Conservation (phyloP, 2,113 vertebrate species). For the Tor tambroides region DNA sequence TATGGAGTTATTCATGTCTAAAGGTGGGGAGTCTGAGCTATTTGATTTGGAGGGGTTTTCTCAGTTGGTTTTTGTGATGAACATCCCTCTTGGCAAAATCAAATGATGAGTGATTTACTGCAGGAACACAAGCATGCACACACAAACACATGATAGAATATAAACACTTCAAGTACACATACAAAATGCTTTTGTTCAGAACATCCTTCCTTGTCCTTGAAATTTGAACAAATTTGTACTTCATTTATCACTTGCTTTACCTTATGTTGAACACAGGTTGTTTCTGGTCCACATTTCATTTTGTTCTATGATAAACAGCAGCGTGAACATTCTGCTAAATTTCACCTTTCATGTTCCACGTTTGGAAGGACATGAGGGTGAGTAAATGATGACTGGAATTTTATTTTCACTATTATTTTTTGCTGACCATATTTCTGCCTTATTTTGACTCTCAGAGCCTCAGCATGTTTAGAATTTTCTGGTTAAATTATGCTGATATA, state of each 20-base stretch:
- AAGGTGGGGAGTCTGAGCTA: constrained; percentile 20
- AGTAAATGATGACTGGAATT: too few relatives aligned
- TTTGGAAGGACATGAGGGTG: too few relatives aligned
- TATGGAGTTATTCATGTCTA: constrained; percentile 28
- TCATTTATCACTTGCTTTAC: not conserved
- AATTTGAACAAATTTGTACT: not conserved
- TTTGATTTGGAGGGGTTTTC: constrained; percentile 34
- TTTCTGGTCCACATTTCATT: not conserved
- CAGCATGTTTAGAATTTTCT: not conserved
- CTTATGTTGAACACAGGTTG: not conserved
- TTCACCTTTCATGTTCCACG: too few relatives aligned
- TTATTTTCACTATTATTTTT: not conserved
- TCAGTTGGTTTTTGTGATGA: constrained; percentile 40
- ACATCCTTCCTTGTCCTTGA: not conserved
- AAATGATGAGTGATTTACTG: constrained; percentile 24
- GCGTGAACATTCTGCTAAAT: not conserved
- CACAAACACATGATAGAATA: too few relatives aligned
- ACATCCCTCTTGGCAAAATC: constrained; percentile 26
- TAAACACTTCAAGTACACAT: not conserved
- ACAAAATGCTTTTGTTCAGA: not conserved
- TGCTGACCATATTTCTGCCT: not conserved
- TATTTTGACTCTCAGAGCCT: not conserved
- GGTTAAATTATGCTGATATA: not conserved
- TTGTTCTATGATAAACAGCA: not conserved
- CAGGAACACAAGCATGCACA: not conserved